Evolutionary conservation across 2,888 invertebrate species (phyloP), one percentile per base, ranked within the genome.

Genomic region (Phyllotreta cruciferae): DNA sequence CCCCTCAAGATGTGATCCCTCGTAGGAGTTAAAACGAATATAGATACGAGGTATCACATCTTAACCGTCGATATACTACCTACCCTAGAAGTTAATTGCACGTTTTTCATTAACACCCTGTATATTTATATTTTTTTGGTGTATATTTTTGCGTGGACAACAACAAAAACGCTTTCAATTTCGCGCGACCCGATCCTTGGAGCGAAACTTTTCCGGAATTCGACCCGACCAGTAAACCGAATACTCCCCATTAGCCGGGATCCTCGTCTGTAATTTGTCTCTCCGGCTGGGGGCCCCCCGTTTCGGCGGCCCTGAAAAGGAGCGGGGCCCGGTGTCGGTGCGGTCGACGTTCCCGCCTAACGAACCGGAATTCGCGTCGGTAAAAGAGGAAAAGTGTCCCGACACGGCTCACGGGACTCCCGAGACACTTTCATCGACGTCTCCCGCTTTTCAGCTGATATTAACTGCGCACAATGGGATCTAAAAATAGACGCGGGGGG

Each of bases 271-370:
- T 53, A 53, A 52, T 60, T 60, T 60, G 60, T 53, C 42, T 44
- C 60, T 41, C 44, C 37, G 6, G 9, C 24, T n/a, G n/a, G n/a
- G 6, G 37, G 44, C 38, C 24, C 52, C 58, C 44, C 37, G 6
- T 60, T 60, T 60, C 52, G 52, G 44, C 52, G 52, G 52, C 44
- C 14, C 11, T 60, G 60, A 60, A 60, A 53, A 39, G 52, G 57
- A 50, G 41, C 10, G 4, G 34, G 50, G 39, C 11, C n/a, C 37
- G 52, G 44, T 52, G 60, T 60, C 37, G 52, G 60, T 52, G 60
- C 44, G 60, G 60, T 60, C 52, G 60, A 60, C 41, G 60, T 60
- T 60, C 41, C 53, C 52, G 60, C 52, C 44, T 60, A 60, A 60
- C 60, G 60, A 60, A 60, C 52, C 60, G 60, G 52, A 60, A 53